A percentile compares a stretch with the other conserved stretches of the same genome.
Evolutionary conservation across 2,888 invertebrate genomes (phyloP).

Genomic region (Drosophila pegasa): DNA sequence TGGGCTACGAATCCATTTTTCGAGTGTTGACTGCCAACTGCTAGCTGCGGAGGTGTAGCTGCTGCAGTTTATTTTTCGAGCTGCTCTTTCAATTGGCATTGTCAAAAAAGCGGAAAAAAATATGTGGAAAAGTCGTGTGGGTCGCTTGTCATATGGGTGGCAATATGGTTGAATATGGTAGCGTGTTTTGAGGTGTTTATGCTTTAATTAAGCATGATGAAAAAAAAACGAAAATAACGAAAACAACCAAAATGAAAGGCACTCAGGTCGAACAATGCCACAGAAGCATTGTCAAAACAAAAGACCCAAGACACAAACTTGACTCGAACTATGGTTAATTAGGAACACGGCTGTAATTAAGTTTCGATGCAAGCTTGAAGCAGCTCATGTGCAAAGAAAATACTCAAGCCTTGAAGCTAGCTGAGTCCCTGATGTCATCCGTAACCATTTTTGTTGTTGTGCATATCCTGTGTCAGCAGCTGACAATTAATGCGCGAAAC

Average conservation of each 20-base stretch:
- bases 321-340: slow-evolving; percentile 38
- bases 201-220: slow-evolving; percentile 71
- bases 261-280: slow-evolving; percentile 26
- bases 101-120: slow-evolving; percentile 43
- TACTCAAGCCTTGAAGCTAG: slow-evolving; percentile 32
- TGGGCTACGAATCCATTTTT: slow-evolving; percentile 42
- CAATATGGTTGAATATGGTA: slow-evolving; percentile 67
- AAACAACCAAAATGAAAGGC: slow-evolving; percentile 53
- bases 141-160: slow-evolving; percentile 62
- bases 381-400: slow-evolving; percentile 31
- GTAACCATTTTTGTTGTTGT: neutral
- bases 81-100: slow-evolving; percentile 67
- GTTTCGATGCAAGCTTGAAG: slow-evolving; percentile 22
- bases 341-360: slow-evolving; percentile 37
- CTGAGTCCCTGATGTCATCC: slow-evolving; percentile 45
- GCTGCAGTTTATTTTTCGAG: slow-evolving; percentile 59
- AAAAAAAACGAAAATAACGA: slow-evolving; percentile 8
- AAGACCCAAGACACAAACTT: slow-evolving; percentile 42
- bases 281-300: slow-evolving; percentile 36
- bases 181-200: slow-evolving; percentile 76
- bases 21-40: slow-evolving; percentile 24
- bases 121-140: slow-evolving; percentile 48
- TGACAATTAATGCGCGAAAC: slow-evolving; percentile 29
- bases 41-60: slow-evolving; percentile 51
- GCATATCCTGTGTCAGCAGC: slow-evolving; percentile 31